Conservation (phyloP, 2,797 vertebrate genomes). For the Esox lucius region DNA sequence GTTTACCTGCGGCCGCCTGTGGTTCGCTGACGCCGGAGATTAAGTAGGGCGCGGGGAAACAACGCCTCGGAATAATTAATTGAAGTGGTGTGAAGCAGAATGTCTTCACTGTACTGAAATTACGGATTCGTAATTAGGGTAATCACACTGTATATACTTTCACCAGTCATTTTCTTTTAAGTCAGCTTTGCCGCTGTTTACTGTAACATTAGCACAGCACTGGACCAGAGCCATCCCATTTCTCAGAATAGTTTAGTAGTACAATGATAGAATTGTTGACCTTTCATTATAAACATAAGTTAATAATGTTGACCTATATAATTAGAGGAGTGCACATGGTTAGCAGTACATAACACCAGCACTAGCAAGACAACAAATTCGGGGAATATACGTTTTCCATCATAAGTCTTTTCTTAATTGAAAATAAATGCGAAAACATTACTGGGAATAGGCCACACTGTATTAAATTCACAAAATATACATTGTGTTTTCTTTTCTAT, state of each 20-base stretch:
- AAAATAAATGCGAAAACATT: neutral
- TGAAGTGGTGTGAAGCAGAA: too few species aligned
- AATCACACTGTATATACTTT: neutral
- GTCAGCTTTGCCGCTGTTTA: neutral
- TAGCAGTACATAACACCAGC: neutral
- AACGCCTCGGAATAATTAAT: too few species aligned
- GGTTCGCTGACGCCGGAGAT: too few species aligned
- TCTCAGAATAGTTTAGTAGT: too few species aligned
- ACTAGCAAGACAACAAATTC: neutral
- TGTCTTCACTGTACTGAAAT: too few species aligned
- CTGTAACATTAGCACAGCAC: too few species aligned
- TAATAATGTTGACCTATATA: neutral
- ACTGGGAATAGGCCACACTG: neutral
- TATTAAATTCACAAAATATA: neutral
- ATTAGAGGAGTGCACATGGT: neutral
- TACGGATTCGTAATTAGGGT: neutral
- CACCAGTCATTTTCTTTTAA: neutral
- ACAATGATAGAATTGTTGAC: too few species aligned
- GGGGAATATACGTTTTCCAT: neutral
- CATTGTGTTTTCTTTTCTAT: slow-evolving; percentile 36
- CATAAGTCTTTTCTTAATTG: neutral
- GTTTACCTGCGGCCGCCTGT: too few species aligned
- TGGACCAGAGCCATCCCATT: too few species aligned
- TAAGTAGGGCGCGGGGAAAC: too few species aligned
- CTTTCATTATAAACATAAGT: neutral